Evolutionary conservation across 2,797 vertebrate species (phyloP), one percentile per base, ranked within the genome.

Genomic region (Chelon auratus): DNA sequence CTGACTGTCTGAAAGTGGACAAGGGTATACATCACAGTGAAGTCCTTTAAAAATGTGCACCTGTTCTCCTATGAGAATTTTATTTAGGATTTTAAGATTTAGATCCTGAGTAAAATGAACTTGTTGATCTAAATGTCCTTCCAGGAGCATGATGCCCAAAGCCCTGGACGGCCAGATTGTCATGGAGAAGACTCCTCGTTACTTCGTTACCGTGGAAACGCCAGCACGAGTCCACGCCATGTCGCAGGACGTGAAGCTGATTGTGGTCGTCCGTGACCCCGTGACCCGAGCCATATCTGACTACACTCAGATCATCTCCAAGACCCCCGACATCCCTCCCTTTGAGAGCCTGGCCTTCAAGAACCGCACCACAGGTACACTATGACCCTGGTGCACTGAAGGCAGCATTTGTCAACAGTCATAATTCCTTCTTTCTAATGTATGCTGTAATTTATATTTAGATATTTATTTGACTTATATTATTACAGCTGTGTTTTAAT

Each of bases 251-350:
- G 92, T 95, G 59, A 95, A 95, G 87, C 87, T 96, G 73, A 95
- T 96, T 0, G 94, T 95, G 70, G 95, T 96, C 6, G 94, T 96
- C 60, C 92, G 95, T 12, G 95, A 96, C 84, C 95, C 95, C 0
- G 93, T 95, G 78, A 95, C 94, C 51, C 84, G 95, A 36, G 95
- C 95, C 71, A 94, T 96, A 80, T 95, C 95, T 0, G 95, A 96
- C 89, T 96, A 96, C 89, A 95, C 95, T 0, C 95, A 96, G 89
- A 95, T 95, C 75, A 95, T 95, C 82, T 95, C 94, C 64, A 96
- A 96, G 87, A 93, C 93, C 0, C 93, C 93, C 0, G 82, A 90
- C 80, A 94, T 95, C 77, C 92, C 95, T 5, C 65, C 93, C 13
- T 96, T 96, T 39, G 94, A 95, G 83, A 93, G 69, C 72, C 89